phyloP scores from a whole-genome alignment of 2,888 invertebrate genomes.

The Epirrhoe alternata region DNA sequence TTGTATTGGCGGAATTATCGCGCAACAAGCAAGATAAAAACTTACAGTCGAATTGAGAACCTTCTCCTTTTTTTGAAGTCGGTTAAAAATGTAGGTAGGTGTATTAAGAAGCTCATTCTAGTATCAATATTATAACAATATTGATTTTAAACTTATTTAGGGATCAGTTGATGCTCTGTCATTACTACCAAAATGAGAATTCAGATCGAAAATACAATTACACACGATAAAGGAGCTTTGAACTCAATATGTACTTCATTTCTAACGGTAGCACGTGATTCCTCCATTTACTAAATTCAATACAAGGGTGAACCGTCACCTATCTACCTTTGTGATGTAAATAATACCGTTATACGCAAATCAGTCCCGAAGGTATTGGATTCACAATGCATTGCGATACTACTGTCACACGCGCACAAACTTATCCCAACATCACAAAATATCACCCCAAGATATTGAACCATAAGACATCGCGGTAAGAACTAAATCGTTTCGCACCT shows the following conservation, averaged over 20 bases:
- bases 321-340: slow-evolving; percentile 49
- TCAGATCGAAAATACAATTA: not conserved
- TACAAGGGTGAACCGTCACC: slow-evolving; percentile 23
- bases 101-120: too few species aligned
- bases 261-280: slow-evolving; percentile 20
- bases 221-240: not conserved
- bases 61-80: too few species aligned
- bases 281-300: slow-evolving; percentile 11
- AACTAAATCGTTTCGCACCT: not conserved
- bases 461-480: slow-evolving; percentile 19
- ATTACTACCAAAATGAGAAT: not conserved
- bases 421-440: slow-evolving; percentile 28
- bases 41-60: too few species aligned
- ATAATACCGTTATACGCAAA: slow-evolving; percentile 58
- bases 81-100: too few species aligned
- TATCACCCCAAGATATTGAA: slow-evolving; percentile 17
- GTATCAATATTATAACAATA: too few species aligned
- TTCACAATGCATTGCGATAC: slow-evolving; percentile 38
- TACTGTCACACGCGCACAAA: slow-evolving; percentile 38
- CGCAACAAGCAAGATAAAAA: too few species aligned
- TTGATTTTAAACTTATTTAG: too few species aligned
- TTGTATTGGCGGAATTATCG: too few species aligned
- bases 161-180: not conserved
- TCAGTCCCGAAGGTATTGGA: slow-evolving; percentile 49
- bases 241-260: not conserved